Evolutionary conservation across 2,888 invertebrate species (phyloP).

Genomic region (Steinernema carpocapsae): DNA sequence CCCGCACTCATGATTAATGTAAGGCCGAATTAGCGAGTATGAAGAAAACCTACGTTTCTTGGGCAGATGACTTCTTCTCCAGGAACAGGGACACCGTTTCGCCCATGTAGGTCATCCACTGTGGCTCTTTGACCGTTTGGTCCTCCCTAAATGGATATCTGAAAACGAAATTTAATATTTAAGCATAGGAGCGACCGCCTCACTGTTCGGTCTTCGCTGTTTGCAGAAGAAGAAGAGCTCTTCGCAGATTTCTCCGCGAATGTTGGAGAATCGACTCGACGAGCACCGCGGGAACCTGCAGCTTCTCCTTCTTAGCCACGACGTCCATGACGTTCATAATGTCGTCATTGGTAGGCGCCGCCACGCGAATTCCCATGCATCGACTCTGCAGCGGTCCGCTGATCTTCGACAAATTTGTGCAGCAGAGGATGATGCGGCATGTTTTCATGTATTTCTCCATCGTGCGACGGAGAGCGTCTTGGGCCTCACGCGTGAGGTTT

Average conservation of each 20-base stretch:
- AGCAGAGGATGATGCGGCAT: conserved; percentile 86
- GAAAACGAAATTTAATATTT: background rate
- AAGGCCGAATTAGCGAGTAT: no score
- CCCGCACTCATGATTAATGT: no score
- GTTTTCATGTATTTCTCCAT: conserved; percentile 98
- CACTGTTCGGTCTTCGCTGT: conserved; percentile 44
- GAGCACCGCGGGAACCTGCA: conserved; percentile 50
- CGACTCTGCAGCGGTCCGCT: conserved; percentile 95
- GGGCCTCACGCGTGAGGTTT: conserved; percentile 91
- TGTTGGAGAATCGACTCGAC: conserved; percentile 76
- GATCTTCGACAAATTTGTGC: conserved; percentile 90
- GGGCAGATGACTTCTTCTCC: conserved; percentile 81
- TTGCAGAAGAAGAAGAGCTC: conserved; percentile 91
- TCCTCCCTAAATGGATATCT: conserved; percentile 70
- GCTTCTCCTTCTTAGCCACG: conserved; percentile 51
- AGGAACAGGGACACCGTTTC: conserved; percentile 86
- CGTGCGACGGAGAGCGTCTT: conserved; percentile 93
- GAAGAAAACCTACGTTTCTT: conserved; percentile 66
- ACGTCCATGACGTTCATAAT: conserved; percentile 71
- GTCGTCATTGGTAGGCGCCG: conserved; percentile 83
- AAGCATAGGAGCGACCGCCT: background rate
- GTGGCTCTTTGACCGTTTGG: conserved; percentile 84
- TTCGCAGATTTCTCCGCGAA: conserved; percentile 85
- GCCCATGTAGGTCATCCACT: conserved; percentile 87
- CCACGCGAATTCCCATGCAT: conserved; percentile 88